Conservation (phyloP, 2,797 vertebrate genomes). For the Sarcophilus harrisii region DNA sequence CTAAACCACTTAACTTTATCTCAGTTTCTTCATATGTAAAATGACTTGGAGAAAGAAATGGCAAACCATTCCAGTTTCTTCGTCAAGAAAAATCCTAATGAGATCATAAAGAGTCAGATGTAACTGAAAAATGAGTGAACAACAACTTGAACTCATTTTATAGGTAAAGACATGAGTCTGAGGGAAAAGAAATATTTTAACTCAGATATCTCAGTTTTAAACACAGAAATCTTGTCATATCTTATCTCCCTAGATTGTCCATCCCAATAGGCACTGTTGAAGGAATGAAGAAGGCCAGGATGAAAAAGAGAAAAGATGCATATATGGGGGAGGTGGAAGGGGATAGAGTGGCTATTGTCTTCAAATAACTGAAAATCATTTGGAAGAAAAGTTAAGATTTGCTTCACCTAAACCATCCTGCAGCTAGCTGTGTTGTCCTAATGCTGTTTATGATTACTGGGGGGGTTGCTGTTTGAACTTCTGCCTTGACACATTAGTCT, state of each 20-base stretch:
- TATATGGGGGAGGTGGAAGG: neutral
- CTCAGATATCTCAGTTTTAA: neutral
- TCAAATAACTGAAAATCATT: neutral
- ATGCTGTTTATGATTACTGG: neutral
- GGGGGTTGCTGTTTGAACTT: neutral
- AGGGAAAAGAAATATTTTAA: neutral
- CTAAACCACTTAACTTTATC: neutral
- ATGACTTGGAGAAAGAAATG: neutral
- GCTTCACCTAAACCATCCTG: neutral
- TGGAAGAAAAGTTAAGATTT: neutral
- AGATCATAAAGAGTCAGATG: neutral
- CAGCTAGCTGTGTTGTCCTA: neutral
- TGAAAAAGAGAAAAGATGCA: neutral
- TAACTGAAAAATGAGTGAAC: neutral
- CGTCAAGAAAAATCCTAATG: neutral
- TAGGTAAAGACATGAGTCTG: neutral
- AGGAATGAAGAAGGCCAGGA: neutral
- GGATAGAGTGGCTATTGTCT: neutral
- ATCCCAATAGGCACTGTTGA: neutral
- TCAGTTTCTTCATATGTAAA: neutral
- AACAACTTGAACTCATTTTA: neutral
- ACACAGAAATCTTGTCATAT: neutral
- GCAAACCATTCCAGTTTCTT: neutral
- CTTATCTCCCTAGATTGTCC: neutral
- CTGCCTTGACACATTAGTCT: neutral